Base-by-base conservation (phyloP, 2,888 invertebrate species). In the Leucoma salicis region DNA sequence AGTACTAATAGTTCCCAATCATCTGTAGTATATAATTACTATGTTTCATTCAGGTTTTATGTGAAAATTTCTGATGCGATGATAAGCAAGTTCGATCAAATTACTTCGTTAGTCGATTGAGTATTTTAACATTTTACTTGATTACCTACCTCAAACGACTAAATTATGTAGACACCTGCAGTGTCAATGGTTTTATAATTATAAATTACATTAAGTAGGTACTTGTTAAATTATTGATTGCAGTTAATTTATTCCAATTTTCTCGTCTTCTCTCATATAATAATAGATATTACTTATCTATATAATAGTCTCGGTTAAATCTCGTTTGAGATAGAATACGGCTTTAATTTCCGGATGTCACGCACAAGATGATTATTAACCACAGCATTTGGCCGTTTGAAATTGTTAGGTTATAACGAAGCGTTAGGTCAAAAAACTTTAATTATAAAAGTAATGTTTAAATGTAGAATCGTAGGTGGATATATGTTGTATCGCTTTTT, bases 271-370 rank as follows among this genome's bases (percentile, higher is more conserved):
- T 25, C 40, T 46, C 46, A n/a, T n/a, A n/a, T 51, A 43, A 35
- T 39, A 44, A 49, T 47, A 42, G 42, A 55, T 41, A 40, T 31
- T 35, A n/a, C n/a, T n/a, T n/a, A 49, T 52, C 45, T 46, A 31
- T 43, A 35, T 51, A 40, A 57, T 44, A 42, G 31, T 33, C 33
- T 33, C 12, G 32, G 13, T 47, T 38, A 29, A 11, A 12, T 44
- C 39, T 38, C 34, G 36, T 43, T 37, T 18, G 34, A 59, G 45
- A 53, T 46, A 43, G 35, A 49, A 55, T 43, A 45, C 32, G 39
- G 15, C 25, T 41, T 39, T 47, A 46, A 39, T 49, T 48, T 44
- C 46, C 55, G 55, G 57, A 59, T 49, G 58, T 34, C 43, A 48
- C 38, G 36, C 35, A 47, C 32, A 28, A 16, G 11, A 31, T 37